Base-by-base conservation (phyloP, 2,888 invertebrate genomes). In the Thymelicus sylvestris region DNA sequence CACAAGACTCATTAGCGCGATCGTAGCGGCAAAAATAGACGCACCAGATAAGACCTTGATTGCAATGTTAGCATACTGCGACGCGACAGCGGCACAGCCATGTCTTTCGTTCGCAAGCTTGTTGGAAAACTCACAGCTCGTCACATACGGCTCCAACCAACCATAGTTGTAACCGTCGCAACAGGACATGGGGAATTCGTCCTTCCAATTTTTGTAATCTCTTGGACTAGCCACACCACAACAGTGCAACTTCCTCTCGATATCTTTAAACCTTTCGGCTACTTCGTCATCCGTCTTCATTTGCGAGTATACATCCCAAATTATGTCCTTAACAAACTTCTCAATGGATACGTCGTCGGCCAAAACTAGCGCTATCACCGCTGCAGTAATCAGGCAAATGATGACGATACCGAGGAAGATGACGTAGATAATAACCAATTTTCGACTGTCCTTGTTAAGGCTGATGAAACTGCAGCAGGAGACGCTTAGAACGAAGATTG, bases 101-200 rank as follows among this genome's bases (percentile, higher is more conserved):
- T 91, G 86, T 60, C 92, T 82, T 61, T 92, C 92, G 74, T 93
- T 93, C 6, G 93, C 91, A 31, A 90, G 73, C 74, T 92, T 91
- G 75, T 92, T 91, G 0, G 92, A 86, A 31, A 91, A 88, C 68
- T 90, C 88, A 52, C 93, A 93, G 68, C 91, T 89, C 48, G 90
- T 86, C 2, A 82, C 76, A 71, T 88, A 89, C 0, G 82, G 76
- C 8, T 90, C 89, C 38, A 89, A 78, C 82, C 88, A 91, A 0
- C 88, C 88, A 73, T 89, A 90, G 79, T 88, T 90, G 77, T 88
- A 90, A 0, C 85, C 86, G 47, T 93, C 92, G 74, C 93, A 93
- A 80, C 93, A 93, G 0, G 93, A 92, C 52, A 80, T 74, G 0
- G 93, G 93, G 80, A 93, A 92, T 38, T 88, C 88, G 0, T 76